Base-by-base conservation (phyloP, 2,113 vertebrate genomes). In the Lanius collurio region DNA sequence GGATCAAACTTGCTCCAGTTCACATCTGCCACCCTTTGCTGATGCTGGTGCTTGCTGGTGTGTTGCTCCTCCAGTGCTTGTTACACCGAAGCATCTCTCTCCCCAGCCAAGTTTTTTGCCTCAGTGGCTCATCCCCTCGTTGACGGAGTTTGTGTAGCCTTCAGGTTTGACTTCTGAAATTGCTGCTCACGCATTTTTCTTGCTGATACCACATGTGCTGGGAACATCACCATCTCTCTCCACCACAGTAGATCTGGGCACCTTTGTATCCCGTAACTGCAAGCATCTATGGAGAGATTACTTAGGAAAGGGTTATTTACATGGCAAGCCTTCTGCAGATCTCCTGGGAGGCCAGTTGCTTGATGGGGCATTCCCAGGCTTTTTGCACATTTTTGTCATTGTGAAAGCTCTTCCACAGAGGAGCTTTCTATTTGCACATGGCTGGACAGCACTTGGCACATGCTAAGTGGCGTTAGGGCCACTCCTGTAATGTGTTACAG, bases 21-120 rank as follows among this genome's bases (percentile, higher is more conserved):
- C n/a, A 20, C 20, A 18, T 49, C 75, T 81, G 37, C 20, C 68
- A 67, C 56, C 63, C 39, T 47, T 52, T 24, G 47, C 76, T 83
- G 83, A 46, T 0, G 1, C 35, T 59, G 50, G 20, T 79, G 49
- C 13, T 60, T 50, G 62, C 49, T 2, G 0, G 31, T 1, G 0
- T 4, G 2, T n/a, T 79, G 10, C 12, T 56, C 41, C 41, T 60
- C 52, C n/a, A 19, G 33, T 16, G 35, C 33, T 20, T 41, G 46
- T 65, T 87, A 21, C 22, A 53, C 53, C 15, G 46, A 65, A 67
- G 70, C 42, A 47, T 49, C 50, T 77, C 55, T 22, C 35, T 53
- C 42, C 24, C 12, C 50, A 83, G 41, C 6, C 50, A 67, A 63
- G 30, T 31, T 70, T 70, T 41, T 28, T 52, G 49, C 74, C 18